phyloP scores from a whole-genome alignment of 2,113 vertebrate genomes.

The Chamaetylas fuelleborni region DNA sequence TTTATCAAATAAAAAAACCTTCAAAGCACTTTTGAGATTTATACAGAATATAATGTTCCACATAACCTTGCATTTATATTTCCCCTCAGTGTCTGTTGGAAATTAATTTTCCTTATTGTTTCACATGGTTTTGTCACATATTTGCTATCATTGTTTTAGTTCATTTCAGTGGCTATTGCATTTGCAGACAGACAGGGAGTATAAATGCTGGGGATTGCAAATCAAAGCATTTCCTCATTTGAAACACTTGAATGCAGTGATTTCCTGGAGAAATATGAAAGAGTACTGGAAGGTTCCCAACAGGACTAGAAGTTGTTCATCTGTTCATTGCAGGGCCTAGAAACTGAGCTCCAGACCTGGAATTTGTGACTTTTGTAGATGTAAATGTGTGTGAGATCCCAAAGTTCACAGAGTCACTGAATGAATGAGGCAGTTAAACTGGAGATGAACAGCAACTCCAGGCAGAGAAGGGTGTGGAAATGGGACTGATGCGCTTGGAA shows the following conservation, averaged over 20 bases:
- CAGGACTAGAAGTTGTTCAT: background rate
- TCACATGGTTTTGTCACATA: background rate
- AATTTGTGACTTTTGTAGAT: background rate
- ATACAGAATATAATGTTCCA: background rate
- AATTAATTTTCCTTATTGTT: background rate
- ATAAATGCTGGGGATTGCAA: background rate
- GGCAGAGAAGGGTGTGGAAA: background rate
- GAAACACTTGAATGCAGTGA: background rate
- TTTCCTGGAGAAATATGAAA: background rate
- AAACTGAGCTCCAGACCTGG: background rate
- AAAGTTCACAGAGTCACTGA: background rate
- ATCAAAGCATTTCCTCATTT: background rate
- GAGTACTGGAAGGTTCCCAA: background rate
- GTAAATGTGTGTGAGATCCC: background rate
- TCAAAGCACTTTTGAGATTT: background rate
- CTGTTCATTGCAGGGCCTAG: background rate
- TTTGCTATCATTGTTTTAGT: background rate
- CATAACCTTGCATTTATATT: rapidly evolving
- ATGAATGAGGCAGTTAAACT: background rate
- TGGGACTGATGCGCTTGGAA: background rate
- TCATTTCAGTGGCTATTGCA: background rate
- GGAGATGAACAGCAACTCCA: background rate
- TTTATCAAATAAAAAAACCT: background rate
- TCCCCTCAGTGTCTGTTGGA: background rate
- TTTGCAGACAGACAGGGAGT: background rate